phyloP scores from a whole-genome alignment of 64 coral and sea anemone species.

The Stylophora pistillata region DNA sequence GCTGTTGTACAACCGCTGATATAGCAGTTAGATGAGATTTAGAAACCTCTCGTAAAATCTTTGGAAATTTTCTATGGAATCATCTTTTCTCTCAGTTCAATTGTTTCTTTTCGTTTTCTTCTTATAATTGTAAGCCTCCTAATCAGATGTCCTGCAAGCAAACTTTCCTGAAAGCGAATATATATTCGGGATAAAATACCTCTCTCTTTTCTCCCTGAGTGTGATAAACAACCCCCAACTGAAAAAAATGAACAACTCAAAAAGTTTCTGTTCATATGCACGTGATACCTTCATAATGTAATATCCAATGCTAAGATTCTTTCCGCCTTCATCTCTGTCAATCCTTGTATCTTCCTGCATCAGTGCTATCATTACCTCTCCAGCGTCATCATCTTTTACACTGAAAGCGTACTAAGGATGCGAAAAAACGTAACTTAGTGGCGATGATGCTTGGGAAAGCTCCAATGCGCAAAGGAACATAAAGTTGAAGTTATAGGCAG shows the following conservation, averaged over 20 bases:
- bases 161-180: too few relatives aligned
- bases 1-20: too few relatives aligned
- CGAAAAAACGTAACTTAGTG: neutral
- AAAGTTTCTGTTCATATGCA: neutral
- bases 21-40: too few relatives aligned
- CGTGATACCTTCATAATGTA: constrained; percentile 72
- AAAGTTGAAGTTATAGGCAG: too few relatives aligned
- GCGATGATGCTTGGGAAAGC: neutral
- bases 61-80: too few relatives aligned
- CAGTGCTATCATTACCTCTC: constrained; percentile 65
- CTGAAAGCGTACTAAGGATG: constrained; percentile 63
- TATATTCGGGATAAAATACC: too few relatives aligned
- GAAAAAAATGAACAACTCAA: neutral
- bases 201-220: neutral
- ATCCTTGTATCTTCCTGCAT: constrained; percentile 83
- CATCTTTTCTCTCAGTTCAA: too few relatives aligned
- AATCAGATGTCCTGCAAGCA: too few relatives aligned
- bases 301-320: constrained; percentile 76
- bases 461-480: neutral
- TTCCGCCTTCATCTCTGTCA: constrained; percentile 62
- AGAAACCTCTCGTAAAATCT: too few relatives aligned
- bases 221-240: neutral
- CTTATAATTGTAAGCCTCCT: too few relatives aligned
- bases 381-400: constrained; percentile 56
- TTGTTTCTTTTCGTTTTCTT: too few relatives aligned